Percentiles rank a stretch among this genome's conserved stretches.
Evolutionary conservation across 2,113 vertebrate genomes (phyloP).

Genomic region (Mionectes macconnelli): DNA sequence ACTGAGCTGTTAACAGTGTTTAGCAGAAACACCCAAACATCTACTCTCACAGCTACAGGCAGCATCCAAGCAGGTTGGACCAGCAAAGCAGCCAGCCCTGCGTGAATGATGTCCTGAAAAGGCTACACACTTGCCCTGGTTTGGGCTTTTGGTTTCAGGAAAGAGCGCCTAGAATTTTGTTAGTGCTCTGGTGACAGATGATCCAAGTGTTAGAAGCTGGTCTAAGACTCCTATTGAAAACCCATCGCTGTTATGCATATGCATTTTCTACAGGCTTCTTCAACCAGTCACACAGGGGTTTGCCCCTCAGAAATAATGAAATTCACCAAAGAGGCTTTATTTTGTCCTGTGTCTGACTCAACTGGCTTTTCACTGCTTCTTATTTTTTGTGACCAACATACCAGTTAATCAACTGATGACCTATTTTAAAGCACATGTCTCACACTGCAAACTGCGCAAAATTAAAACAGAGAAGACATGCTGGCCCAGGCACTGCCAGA

Average conservation of each 20-base stretch:
- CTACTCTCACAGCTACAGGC: background rate
- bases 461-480: background rate
- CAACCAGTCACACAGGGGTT: background rate
- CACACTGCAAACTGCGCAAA: background rate
- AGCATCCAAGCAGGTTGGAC: background rate
- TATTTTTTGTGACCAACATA: background rate
- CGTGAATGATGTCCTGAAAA: background rate
- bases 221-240: background rate
- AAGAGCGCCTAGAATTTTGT: background rate
- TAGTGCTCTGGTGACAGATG: background rate
- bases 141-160: background rate
- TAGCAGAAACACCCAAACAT: background rate
- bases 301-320: background rate
- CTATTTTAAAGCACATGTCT: background rate
- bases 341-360: background rate
- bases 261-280: background rate
- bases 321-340: background rate
- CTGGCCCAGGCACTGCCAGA: background rate
- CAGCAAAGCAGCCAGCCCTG: background rate
- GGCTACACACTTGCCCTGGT: background rate
- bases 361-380: background rate
- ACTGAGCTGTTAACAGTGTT: background rate
- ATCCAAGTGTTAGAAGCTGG: background rate
- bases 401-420: background rate
- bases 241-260: background rate